Evolutionary conservation across 2,888 invertebrate genomes (phyloP).

Genomic region (Eurytoma californica): DNA sequence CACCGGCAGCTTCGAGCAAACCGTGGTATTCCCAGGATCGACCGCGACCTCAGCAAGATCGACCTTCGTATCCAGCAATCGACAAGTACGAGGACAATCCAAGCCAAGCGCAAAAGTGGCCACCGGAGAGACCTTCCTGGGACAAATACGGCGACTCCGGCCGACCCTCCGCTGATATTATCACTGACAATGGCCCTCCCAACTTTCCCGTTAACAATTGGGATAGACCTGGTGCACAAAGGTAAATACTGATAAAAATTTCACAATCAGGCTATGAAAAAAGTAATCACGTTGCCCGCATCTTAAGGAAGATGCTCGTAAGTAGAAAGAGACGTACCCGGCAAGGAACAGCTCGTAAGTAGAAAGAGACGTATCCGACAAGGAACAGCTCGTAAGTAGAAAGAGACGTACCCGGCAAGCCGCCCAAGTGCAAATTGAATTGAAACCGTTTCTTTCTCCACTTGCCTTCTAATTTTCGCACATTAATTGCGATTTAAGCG

Average conservation of each 20-base stretch:
- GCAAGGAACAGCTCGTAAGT: background rate
- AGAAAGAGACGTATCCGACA: background rate
- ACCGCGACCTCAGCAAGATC: conserved; percentile 40
- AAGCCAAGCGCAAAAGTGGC: conserved; percentile 72
- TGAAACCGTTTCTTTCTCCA: too few species aligned
- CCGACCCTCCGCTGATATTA: conserved; percentile 74
- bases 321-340: too few species aligned
- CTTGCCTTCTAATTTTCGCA: too few species aligned
- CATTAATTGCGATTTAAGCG: too few species aligned
- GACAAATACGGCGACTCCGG: conserved; percentile 70
- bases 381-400: too few species aligned
- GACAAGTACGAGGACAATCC: conserved; percentile 66
- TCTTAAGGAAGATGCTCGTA: too few species aligned
- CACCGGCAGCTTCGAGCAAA: conserved; percentile 55
- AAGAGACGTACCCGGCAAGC: too few species aligned
- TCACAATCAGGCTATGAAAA: too few species aligned
- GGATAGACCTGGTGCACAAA: conserved; percentile 64
- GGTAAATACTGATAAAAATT: conserved; percentile 8
- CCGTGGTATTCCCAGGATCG: conserved; percentile 61
- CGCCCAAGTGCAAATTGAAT: too few species aligned
- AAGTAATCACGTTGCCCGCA: too few species aligned
- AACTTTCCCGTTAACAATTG: conserved; percentile 75
- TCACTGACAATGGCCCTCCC: conserved; percentile 78
- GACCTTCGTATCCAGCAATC: conserved; percentile 60
- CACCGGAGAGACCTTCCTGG: conserved; percentile 74